Evolutionary conservation across 2,113 vertebrate species (phyloP).

Genomic region (Equus quagga): DNA sequence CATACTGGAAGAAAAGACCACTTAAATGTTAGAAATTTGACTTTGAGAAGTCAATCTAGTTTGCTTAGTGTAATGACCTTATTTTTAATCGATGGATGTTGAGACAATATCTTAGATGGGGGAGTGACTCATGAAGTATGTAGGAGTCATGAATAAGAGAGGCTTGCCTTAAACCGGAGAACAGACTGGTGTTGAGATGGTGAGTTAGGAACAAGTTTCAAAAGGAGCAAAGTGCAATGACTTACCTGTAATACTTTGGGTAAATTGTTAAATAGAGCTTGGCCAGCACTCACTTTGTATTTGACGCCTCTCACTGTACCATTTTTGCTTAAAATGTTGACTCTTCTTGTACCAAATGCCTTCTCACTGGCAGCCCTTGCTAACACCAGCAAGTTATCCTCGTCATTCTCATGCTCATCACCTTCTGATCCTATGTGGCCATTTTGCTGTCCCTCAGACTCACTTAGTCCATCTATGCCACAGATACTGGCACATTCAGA

Average conservation of each 20-base stretch:
- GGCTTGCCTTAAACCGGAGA: background rate
- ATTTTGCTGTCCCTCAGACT: slow-evolving; percentile 87
- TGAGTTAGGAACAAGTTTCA: background rate
- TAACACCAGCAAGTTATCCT: slow-evolving; percentile 92
- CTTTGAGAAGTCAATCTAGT: background rate
- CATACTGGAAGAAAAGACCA: background rate
- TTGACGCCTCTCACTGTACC: slow-evolving; percentile 98
- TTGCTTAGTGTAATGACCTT: background rate
- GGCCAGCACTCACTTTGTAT: slow-evolving; percentile 98
- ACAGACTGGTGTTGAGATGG: background rate
- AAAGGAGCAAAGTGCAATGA: slow-evolving; percentile 18
- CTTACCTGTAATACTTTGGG: slow-evolving; percentile 93
- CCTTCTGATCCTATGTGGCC: slow-evolving; percentile 90
- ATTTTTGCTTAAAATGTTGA: slow-evolving; percentile 98
- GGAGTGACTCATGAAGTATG: background rate
- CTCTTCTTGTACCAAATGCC: slow-evolving; percentile 92
- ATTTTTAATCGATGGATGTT: background rate
- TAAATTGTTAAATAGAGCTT: slow-evolving; percentile 96
- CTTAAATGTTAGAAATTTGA: background rate
- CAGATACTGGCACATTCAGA: slow-evolving; percentile 95
- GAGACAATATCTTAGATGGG: background rate
- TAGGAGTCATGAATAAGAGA: slow-evolving; percentile 37
- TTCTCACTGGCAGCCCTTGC: slow-evolving; percentile 92
- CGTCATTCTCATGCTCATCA: slow-evolving; percentile 91
- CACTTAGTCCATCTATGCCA: slow-evolving; percentile 91